A percentile compares a stretch with the other conserved stretches of the same genome.
Conservation (phyloP, 2,888 invertebrate species). For the Ectropis crepuscularia region DNA sequence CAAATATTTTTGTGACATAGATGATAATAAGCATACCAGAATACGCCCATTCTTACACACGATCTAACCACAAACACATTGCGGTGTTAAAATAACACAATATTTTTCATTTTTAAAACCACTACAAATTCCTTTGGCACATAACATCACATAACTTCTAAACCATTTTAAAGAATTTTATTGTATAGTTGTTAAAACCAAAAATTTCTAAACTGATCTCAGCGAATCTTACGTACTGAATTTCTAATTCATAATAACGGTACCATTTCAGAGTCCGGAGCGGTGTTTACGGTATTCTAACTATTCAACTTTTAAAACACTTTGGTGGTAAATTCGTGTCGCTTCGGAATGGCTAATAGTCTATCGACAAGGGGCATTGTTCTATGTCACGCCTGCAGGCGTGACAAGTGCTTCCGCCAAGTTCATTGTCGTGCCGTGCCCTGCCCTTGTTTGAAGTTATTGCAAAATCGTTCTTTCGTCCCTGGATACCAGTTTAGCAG, state of each 20-base stretch:
- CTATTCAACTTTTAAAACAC: slow-evolving; percentile 17
- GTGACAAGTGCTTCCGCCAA: slow-evolving; percentile 82
- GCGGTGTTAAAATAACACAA: too few species aligned
- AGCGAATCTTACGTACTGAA: not conserved
- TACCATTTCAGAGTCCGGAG: slow-evolving; percentile 4
- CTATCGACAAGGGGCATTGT: slow-evolving; percentile 73
- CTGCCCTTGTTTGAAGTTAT: slow-evolving; percentile 52
- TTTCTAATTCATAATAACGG: slow-evolving; percentile 14
- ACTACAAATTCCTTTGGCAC: too few species aligned
- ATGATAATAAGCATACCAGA: too few species aligned
- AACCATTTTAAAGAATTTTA: too few species aligned
- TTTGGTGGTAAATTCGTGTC: slow-evolving; percentile 41
- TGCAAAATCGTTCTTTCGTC: slow-evolving; percentile 8
- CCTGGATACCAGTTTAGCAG: not conserved
- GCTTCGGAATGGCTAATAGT: slow-evolving; percentile 56
- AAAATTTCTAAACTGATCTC: slow-evolving; percentile 5
- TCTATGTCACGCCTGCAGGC: slow-evolving; percentile 68
- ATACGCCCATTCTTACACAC: too few species aligned
- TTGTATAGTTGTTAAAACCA: not conserved
- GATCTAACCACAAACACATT: too few species aligned
- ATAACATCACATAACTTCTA: too few species aligned
- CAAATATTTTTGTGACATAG: too few species aligned
- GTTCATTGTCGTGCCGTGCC: slow-evolving; percentile 76
- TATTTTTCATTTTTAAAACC: too few species aligned
- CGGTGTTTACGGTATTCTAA: slow-evolving; percentile 20